These are phyloP conservation scores for Nematostella vectensis DNA, from an alignment of 92 coral and sea anemone species.

Conservation along the genomic window DNA sequence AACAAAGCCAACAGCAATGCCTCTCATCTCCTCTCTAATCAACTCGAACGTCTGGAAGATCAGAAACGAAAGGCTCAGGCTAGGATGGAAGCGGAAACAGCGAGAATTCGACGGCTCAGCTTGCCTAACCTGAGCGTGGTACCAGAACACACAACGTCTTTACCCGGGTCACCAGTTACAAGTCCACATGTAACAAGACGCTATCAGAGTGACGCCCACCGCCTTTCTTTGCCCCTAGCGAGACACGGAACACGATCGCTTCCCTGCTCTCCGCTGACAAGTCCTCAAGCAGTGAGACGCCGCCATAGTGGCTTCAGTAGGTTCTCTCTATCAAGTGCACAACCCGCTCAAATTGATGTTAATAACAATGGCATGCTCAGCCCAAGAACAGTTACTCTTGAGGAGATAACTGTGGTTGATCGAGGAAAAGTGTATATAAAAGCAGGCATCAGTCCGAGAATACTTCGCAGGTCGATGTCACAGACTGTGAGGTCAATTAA, in stretches of 20 bases:
- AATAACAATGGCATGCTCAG: too few species aligned
- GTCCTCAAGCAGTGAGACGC: neutral
- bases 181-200: neutral
- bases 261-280: neutral
- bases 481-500: neutral
- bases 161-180: neutral
- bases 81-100: neutral
- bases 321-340: too few species aligned
- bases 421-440: too few species aligned
- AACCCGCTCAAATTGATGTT: too few species aligned
- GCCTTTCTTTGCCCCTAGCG: too few species aligned
- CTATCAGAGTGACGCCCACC: too few species aligned
- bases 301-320: too few species aligned
- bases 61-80: neutral
- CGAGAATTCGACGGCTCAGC: neutral
- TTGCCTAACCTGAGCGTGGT: neutral
- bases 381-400: too few species aligned
- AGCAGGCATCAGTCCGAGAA: neutral
- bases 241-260: neutral
- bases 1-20: neutral
- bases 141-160: neutral
- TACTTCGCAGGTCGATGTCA: neutral
- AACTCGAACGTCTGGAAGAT: neutral
- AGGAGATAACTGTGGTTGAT: too few species aligned
- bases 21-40: neutral